Evolutionary conservation across 2,797 vertebrate genomes (phyloP), one percentile per base, ranked within the genome.

Genomic region (Cuculus canorus): DNA sequence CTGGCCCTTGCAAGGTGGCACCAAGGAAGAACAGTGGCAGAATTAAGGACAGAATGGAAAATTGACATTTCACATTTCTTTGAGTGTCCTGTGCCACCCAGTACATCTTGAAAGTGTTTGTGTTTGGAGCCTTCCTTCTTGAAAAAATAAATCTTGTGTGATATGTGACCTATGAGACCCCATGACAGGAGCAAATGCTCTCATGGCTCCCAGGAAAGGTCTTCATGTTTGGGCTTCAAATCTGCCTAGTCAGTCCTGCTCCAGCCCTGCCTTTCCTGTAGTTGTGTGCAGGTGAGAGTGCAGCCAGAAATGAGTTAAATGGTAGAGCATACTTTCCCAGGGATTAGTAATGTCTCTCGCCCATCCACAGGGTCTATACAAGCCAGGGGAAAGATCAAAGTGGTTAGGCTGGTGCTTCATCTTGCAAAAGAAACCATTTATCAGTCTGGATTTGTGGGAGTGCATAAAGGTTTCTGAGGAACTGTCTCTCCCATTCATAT

Each of bases 151-250:
- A 15, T 2, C 0, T 1, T 39, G 11, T 48, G 15, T 3, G 5
- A 87, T 27, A 43, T 43, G 33, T 57, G 57, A 93, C 19, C 32
- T 85, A 24, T 28, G 54, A 87, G 39, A 83, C 2, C 4, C 10
- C 32, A 5, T 25, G 35, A 70, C 0, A 0, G 7, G 5, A 6
- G 8, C 27, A 64, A 54, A 64, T 33, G 7, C 30, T 70, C n/a
- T 27, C 0, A 0, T 32, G 30, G 35, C 9, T 92, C 32, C 7
- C 37, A 45, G 35, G 25, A 73, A 69, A 80, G 16, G 6, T 82
- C 23, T 88, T 5, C 4, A 23, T 1, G 0, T 71, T 43, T 75
- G 22, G 27, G 5, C 18, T 33, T 71, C 37, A 22, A n/a, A 57
- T 45, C 39, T 72, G 13, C 28, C 15, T 16, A 17, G 7, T 69